Percentiles rank a stretch among this genome's conserved stretches.
phyloP scores from a whole-genome alignment of 2,797 vertebrate species.

The Triplophysa yarkandensis region DNA sequence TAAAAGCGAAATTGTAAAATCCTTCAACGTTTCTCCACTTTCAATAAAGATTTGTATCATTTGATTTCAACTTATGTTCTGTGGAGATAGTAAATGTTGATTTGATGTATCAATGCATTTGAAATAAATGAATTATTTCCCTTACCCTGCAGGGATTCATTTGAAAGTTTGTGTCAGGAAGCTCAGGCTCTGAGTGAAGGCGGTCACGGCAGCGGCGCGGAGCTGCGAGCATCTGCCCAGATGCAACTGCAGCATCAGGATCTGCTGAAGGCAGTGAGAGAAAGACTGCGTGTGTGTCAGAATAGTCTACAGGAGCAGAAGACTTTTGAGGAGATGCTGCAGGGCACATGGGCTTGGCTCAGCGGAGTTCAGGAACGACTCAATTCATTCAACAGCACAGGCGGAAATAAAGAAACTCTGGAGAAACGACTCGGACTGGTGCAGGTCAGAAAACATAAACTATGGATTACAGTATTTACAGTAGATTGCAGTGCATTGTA shows the following conservation, averaged over 20 bases:
- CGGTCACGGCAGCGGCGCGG: constrained; percentile 82
- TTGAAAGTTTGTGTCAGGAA: constrained; percentile 88
- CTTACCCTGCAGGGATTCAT: constrained; percentile 81
- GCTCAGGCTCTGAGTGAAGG: constrained; percentile 87
- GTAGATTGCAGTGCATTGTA: neutral
- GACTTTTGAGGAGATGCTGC: constrained; percentile 87
- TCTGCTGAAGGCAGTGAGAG: constrained; percentile 81
- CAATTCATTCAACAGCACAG: constrained; percentile 81
- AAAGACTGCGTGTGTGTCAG: constrained; percentile 83
- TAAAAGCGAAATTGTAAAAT: no score
- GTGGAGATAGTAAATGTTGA: no score
- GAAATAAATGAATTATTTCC: neutral
- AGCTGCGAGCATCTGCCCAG: constrained; percentile 84
- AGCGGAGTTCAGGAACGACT: constrained; percentile 85
- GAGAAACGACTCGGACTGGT: constrained; percentile 86
- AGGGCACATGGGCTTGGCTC: constrained; percentile 88
- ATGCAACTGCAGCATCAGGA: constrained; percentile 87
- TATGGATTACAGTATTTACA: neutral
- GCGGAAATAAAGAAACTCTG: constrained; percentile 85
- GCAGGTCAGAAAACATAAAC: constrained; percentile 78
- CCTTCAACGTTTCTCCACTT: no score
- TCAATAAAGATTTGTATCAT: no score
- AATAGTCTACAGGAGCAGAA: constrained; percentile 92
- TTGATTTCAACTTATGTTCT: no score
- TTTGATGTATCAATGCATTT: no score